Evolutionary conservation across 2,113 vertebrate species (phyloP).

Genomic region (Dasyornis broadbenti): DNA sequence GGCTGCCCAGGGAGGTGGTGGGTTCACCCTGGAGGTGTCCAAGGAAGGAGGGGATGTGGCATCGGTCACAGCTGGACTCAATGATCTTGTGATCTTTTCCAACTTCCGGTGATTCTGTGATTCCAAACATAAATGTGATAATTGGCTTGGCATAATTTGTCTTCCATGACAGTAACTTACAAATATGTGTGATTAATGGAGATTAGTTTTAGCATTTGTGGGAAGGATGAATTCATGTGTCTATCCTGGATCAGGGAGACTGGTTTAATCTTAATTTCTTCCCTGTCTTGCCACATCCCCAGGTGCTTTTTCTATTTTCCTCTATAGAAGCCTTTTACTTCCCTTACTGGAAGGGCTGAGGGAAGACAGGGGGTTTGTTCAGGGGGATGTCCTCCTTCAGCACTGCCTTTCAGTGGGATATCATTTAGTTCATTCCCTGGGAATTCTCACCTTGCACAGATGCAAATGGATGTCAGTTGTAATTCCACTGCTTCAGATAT

Average conservation of each 20-base stretch:
- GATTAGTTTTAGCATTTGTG: background rate
- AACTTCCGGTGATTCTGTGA: background rate
- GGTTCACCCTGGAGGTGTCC: background rate
- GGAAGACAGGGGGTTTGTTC: background rate
- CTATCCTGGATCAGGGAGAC: background rate
- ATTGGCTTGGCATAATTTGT: rapidly evolving
- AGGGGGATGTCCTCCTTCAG: background rate
- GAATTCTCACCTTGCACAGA: background rate
- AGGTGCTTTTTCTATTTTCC: background rate
- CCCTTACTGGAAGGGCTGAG: background rate
- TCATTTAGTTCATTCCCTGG: background rate
- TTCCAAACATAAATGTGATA: background rate
- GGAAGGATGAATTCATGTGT: background rate
- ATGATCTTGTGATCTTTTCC: background rate
- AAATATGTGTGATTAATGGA: background rate
- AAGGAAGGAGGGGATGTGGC: background rate
- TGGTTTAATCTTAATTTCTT: background rate
- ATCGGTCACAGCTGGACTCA: background rate
- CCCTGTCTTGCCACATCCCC: background rate
- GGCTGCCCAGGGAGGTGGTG: background rate
- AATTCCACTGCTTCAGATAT: background rate
- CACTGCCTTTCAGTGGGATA: background rate
- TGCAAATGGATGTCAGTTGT: background rate
- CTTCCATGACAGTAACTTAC: background rate
- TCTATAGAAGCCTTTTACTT: background rate